A percentile compares a stretch with the other conserved stretches of the same genome.
phyloP scores from a whole-genome alignment of 2,113 vertebrate genomes.

The Pavo muticus region DNA sequence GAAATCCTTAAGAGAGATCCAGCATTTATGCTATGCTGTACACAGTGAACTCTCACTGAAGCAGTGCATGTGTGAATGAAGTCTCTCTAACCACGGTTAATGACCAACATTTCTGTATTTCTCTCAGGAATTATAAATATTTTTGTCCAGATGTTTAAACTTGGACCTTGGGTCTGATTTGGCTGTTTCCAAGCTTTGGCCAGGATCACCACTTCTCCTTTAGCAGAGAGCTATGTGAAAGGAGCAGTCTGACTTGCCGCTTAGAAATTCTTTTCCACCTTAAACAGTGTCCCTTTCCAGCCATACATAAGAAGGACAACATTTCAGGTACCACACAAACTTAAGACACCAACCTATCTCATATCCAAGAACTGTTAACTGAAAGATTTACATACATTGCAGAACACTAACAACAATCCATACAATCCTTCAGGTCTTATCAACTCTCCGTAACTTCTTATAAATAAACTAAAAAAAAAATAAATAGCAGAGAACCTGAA shows the following conservation, averaged over 20 bases:
- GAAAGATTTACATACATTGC: background rate
- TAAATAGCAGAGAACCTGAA: background rate
- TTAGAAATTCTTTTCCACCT: background rate
- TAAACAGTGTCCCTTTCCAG: background rate
- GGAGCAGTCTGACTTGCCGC: background rate
- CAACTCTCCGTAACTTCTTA: background rate
- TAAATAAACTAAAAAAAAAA: slow-evolving; percentile 18
- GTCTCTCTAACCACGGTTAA: background rate
- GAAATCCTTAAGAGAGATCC: background rate
- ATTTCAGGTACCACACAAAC: background rate
- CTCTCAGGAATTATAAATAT: background rate
- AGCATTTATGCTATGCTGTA: background rate
- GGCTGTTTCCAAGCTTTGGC: background rate
- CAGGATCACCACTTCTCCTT: background rate
- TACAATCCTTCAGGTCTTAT: background rate
- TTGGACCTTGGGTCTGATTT: background rate
- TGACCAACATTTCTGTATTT: slow-evolving; percentile 9
- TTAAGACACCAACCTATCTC: background rate
- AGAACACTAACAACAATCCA: background rate
- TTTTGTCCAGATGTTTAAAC: slow-evolving; percentile 28
- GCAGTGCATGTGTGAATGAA: background rate
- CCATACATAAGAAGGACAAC: background rate
- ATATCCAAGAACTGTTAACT: background rate
- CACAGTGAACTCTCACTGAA: background rate
- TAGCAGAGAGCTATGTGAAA: background rate